These are phyloP conservation scores for Apodemia hepburni DNA, from an alignment of 2,888 invertebrate genomes.

Conservation along the genomic window DNA sequence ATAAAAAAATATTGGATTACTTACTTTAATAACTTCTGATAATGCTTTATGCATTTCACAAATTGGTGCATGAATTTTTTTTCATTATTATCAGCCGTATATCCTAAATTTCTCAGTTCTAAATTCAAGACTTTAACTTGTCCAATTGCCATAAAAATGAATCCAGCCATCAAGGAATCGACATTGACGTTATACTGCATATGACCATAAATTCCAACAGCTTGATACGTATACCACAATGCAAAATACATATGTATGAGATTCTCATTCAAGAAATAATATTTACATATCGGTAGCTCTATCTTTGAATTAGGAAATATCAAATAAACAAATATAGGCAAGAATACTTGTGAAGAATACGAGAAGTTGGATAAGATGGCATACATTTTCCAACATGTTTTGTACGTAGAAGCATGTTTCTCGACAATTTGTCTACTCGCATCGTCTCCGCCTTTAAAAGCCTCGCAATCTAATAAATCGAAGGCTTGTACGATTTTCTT, in stretches of 20 bases:
- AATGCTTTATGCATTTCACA: constrained; percentile 42
- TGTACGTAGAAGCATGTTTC: constrained; percentile 39
- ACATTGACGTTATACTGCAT: constrained; percentile 56
- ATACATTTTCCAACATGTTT: constrained; percentile 41
- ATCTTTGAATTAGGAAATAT: constrained; percentile 38
- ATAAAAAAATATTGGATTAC: not conserved
- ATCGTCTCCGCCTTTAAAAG: constrained; percentile 44
- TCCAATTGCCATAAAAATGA: constrained; percentile 45
- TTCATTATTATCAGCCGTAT: not conserved
- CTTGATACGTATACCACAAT: constrained; percentile 51
- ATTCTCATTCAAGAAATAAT: constrained; percentile 55
- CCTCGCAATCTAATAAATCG: constrained; percentile 48
- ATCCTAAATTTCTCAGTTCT: constrained; percentile 44
- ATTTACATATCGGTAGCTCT: constrained; percentile 56
- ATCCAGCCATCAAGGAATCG: constrained; percentile 54
- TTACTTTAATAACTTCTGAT: constrained; percentile 49
- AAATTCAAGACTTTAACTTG: constrained; percentile 49
- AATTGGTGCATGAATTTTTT: not conserved
- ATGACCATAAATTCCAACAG: constrained; percentile 53
- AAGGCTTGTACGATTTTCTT: constrained; percentile 45
- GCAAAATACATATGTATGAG: constrained; percentile 43
- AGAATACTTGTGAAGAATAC: constrained; percentile 41
- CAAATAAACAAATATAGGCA: constrained; percentile 43
- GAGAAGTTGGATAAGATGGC: constrained; percentile 39
- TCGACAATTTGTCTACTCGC: constrained; percentile 39